Base-by-base conservation (phyloP, 2,797 vertebrate genomes). In the Ispidina lecontei region DNA sequence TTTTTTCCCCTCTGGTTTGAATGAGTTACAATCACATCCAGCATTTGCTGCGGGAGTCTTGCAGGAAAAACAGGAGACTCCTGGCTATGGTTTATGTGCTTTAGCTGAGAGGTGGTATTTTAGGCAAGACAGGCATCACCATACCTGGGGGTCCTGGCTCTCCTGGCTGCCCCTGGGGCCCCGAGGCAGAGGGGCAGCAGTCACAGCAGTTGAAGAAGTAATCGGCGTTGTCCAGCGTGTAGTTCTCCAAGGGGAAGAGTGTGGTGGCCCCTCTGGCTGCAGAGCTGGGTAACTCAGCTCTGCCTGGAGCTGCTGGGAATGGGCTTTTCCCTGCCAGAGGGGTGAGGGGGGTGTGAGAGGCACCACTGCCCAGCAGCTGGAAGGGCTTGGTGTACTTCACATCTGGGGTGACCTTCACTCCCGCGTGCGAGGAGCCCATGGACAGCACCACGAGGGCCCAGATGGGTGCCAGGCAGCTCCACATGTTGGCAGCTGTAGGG, bases 171-270 rank as follows among this genome's bases (percentile, higher is more conserved):
- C 99, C 99, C 80, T 95, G 98, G 58, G 98, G 98, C 4, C 98
- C 99, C 39, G 70, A 81, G 26, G 97, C 88, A 12, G 98, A 97
- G 2, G 98, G 98, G 92, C 99, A 99, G 96, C 99, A 99, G 67
- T 98, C 99, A 60, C 99, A 99, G 96, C 99, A 99, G 94, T 99
- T 99, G 95, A 98, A 98, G 97, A 99, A 98, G 95, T 99, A 99
- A 92, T 99, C 98, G 0, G 97, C 98, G 4, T 98, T 96, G 93
- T 99, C 99, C 12, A 99, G 94, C 1, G 98, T 99, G 97, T 98
- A 98, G 89, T 99, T 99, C 70, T 99, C 98, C 15, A 64, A 84
- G 25, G 98, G 95, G 39, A 95, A 94, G 10, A 95, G 55, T 0
- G 95, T 96, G 62, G 96, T 75, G 39, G 87, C 91, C 5, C 51